Evolutionary conservation across 2,113 vertebrate genomes (phyloP).

Genomic region (Gambusia affinis): DNA sequence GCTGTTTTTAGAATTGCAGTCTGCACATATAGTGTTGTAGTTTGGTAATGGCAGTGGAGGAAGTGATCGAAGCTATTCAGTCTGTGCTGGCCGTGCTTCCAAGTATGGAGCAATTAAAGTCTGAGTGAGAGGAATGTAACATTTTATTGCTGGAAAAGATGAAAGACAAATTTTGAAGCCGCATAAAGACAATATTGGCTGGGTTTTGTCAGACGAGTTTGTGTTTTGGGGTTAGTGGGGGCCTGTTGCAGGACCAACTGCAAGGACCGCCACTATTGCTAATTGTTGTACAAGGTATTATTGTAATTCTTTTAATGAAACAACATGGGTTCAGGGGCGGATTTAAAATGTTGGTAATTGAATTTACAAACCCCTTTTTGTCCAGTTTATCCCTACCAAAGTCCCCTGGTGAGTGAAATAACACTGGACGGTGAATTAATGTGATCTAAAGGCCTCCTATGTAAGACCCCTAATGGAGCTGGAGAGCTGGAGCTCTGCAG

Average conservation of each 20-base stretch:
- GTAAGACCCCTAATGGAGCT: neutral
- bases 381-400: neutral
- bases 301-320: neutral
- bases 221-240: neutral
- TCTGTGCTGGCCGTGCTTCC: too few relatives aligned
- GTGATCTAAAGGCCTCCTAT: slow-evolving; percentile 15
- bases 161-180: too few relatives aligned
- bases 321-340: neutral
- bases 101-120: too few relatives aligned
- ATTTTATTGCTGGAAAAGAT: too few relatives aligned
- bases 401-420: slow-evolving; percentile 19
- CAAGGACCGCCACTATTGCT: neutral
- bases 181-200: neutral
- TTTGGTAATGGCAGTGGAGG: too few relatives aligned
- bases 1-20: too few relatives aligned
- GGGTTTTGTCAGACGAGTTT: neutral
- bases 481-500: slow-evolving; percentile 22
- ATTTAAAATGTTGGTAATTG: neutral
- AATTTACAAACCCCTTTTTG: neutral
- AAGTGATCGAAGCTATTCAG: too few relatives aligned
- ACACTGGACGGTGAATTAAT: slow-evolving; percentile 11
- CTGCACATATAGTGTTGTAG: too few relatives aligned
- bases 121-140: too few relatives aligned
- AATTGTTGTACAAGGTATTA: neutral
- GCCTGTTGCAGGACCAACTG: neutral